Evolutionary conservation across 2,113 vertebrate genomes (phyloP).

Genomic region (Orcinus orca): DNA sequence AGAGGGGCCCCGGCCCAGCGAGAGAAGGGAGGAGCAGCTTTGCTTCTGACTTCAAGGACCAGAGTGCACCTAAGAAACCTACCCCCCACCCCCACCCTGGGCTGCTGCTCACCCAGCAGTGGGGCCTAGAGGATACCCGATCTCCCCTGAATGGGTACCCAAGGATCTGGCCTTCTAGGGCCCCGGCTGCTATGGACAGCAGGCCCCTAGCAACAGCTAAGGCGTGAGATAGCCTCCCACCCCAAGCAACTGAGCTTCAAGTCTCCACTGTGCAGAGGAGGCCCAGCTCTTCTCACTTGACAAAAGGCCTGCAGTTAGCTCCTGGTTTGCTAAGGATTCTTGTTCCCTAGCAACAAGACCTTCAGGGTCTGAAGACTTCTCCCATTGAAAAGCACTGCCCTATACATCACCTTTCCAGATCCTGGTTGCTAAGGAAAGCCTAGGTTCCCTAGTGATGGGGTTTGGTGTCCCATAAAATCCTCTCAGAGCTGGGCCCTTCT

Average conservation of each 20-base stretch:
- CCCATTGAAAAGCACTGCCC: background rate
- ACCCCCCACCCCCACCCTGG: too few species aligned
- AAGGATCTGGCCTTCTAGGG: background rate
- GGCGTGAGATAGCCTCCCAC: background rate
- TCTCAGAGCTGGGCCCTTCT: background rate
- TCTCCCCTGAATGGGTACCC: background rate
- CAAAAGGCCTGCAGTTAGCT: background rate
- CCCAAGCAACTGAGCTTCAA: background rate
- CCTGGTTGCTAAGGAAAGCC: constrained; percentile 52
- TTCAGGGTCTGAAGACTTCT: background rate
- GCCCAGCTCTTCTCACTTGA: background rate
- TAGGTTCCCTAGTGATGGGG: background rate
- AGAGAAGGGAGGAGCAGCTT: background rate
- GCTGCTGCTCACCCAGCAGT: background rate
- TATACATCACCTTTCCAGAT: constrained; percentile 34
- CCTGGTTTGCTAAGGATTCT: constrained; percentile 36
- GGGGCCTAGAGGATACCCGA: background rate
- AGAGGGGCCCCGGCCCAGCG: background rate
- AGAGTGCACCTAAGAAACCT: background rate
- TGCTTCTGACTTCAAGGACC: background rate
- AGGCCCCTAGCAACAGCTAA: background rate
- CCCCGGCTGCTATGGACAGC: background rate
- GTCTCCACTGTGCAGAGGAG: background rate
- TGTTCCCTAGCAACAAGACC: constrained; percentile 51
- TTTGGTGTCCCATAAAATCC: constrained; percentile 15